These are phyloP conservation scores for Anthonomus grandis DNA, from an alignment of 1,140 invertebrate species.

Conservation along the genomic window DNA sequence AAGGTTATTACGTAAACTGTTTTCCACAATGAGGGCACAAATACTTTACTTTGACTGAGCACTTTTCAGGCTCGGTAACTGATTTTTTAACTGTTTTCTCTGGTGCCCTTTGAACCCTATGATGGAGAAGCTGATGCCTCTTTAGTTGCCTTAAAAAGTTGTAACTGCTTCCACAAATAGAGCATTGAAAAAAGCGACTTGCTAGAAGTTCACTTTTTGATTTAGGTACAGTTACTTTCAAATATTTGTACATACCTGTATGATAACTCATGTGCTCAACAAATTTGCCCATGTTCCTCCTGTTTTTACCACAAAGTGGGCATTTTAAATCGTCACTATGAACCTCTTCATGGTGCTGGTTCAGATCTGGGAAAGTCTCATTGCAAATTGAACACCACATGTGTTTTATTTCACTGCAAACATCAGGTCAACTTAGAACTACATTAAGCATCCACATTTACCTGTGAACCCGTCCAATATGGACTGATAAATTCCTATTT, in stretches of 20 bases:
- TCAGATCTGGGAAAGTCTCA: constrained; percentile 12
- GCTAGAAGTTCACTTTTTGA: constrained; percentile 12
- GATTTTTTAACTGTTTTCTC: constrained; percentile 17
- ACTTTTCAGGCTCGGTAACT: constrained; percentile 7
- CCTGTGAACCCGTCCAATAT: constrained; percentile 22
- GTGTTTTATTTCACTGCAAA: constrained; percentile 22
- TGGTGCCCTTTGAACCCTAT: not conserved
- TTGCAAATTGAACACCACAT: constrained; percentile 29
- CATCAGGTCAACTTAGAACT: not conserved
- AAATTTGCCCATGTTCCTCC: constrained; percentile 17
- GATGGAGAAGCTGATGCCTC: constrained; percentile 3
- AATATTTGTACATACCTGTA: constrained; percentile 15
- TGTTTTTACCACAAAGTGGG: constrained; percentile 23
- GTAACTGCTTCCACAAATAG: constrained; percentile 22
- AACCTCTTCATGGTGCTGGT: constrained; percentile 6
- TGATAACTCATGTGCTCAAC: constrained; percentile 28
- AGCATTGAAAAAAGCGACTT: constrained; percentile 13
- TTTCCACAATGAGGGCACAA: constrained; percentile 28
- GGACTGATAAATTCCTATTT: constrained; percentile 14
- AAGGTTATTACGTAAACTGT: constrained; percentile 27
- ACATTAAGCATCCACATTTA: not conserved
- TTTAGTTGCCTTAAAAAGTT: constrained; percentile 21
- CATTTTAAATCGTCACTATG: constrained; percentile 26
- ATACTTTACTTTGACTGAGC: not conserved
- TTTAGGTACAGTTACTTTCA: not conserved